Base-by-base conservation (phyloP, 2,797 vertebrate species). In the Lagodon rhomboides region DNA sequence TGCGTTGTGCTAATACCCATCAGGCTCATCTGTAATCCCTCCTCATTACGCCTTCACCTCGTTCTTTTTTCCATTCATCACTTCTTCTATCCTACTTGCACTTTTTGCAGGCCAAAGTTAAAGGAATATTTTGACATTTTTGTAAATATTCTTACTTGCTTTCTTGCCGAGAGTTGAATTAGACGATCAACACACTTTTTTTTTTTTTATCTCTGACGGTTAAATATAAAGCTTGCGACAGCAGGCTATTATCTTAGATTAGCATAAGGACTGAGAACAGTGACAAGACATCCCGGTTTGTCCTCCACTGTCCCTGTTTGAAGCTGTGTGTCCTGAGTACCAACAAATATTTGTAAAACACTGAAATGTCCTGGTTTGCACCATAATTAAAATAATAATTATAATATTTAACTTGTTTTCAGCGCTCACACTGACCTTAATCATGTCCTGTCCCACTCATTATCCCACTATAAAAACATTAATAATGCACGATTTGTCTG, bases 1-100 rank as follows among this genome's bases (percentile, higher is more conserved):
- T 80, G 72, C 50, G 34, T 34, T 69, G 64, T 78, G 69, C 77
- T 47, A n/a, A 12, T 60, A 66, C 63, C 18, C 50, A 67, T 84
- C 23, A 72, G 38, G 51, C 17, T 82, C 49, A 27, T 73, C 53
- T 71, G 18, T 61, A 59, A 70, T 65, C 43, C 62, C 25, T 61
- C n/a, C 16, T 60, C 71, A 66, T 72, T 23, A 63, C 4, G 2
- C 20, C 47, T 47, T 46, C 53, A 47, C 10, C 6, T 44, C 8
- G 6, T 25, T 15, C 47, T 38, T 38, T 8, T 69, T 7, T 27
- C 7, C 59, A 67, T 53, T 30, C 4, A 38, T 54, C 49, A 59
- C 18, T 55, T 34, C n/a, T 8, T 41, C 17, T 44, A 54, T 59
- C 27, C 38, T 43, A 5, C 16, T 46, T 66, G 12, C 12, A 62